Percentiles rank a stretch among this genome's conserved stretches.
phyloP scores from a whole-genome alignment of 2,797 vertebrate genomes.

The Bovichtus variegatus region DNA sequence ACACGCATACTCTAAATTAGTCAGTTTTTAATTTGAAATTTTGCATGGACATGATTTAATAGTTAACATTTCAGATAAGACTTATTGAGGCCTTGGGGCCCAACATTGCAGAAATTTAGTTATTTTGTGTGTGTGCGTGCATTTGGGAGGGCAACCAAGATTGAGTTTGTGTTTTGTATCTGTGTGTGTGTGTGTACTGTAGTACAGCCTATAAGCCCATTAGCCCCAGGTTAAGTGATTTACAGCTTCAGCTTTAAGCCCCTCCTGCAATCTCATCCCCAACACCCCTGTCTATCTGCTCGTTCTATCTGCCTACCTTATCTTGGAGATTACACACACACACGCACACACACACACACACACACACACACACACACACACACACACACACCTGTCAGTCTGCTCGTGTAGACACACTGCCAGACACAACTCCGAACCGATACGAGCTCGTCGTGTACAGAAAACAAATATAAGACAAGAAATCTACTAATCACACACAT shows the following conservation, averaged over 20 bases:
- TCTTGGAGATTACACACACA: constrained; percentile 74
- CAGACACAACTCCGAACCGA: constrained; percentile 39
- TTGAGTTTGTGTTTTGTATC: constrained; percentile 61
- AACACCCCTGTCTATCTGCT: constrained; percentile 73
- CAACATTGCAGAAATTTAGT: constrained; percentile 39
- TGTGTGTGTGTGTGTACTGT: constrained; percentile 61
- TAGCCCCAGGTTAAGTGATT: constrained; percentile 84
- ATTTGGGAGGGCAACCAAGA: constrained; percentile 31
- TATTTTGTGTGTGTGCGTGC: constrained; percentile 33
- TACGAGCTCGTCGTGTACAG: constrained; percentile 1
- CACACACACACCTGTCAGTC: constrained; percentile 64
- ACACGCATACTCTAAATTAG: constrained; percentile 40
- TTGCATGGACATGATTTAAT: constrained; percentile 61
- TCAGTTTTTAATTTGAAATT: constrained; percentile 64
- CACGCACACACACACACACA: constrained; percentile 33
- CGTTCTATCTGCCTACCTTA: constrained; percentile 74
- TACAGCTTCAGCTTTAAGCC: constrained; percentile 80
- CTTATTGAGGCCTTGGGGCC: constrained; percentile 58
- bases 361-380: constrained; percentile 37
- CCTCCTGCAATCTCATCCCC: constrained; percentile 77
- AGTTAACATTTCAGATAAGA: constrained; percentile 73
- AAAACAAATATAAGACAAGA: constrained; percentile 47
- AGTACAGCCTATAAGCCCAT: constrained; percentile 79
- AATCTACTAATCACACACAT: constrained; percentile 42
- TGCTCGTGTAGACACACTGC: constrained; percentile 42